These are phyloP conservation scores for Epirrita christyi DNA, from an alignment of 2,888 invertebrate species.

Conservation along the genomic window DNA sequence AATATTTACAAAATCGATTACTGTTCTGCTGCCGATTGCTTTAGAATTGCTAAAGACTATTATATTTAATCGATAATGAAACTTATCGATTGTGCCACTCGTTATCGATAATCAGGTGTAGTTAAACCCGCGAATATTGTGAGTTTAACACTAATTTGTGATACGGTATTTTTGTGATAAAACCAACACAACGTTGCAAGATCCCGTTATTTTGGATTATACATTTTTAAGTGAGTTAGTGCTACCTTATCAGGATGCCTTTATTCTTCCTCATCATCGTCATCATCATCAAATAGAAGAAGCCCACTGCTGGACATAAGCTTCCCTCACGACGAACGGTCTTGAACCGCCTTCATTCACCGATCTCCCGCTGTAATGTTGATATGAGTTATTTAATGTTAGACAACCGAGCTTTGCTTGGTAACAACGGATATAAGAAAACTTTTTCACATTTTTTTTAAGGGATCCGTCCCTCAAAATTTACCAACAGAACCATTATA, in stretches of 20 bases:
- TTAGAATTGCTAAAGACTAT: constrained; percentile 29
- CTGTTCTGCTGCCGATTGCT: constrained; percentile 30
- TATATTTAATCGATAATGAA: constrained; percentile 41
- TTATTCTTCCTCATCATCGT: background rate
- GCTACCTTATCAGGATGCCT: constrained; percentile 2
- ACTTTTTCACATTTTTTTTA: no score
- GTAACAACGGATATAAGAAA: no score
- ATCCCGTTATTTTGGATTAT: constrained; percentile 3
- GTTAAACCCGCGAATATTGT: constrained; percentile 14
- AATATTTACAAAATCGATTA: constrained; percentile 46
- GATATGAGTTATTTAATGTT: no score
- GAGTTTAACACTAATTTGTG: constrained; percentile 21
- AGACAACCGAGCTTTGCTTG: no score
- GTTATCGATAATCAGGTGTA: constrained; percentile 22
- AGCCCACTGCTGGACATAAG: no score
- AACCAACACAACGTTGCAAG: constrained; percentile 35
- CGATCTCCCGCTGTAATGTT: no score
- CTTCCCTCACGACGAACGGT: no score
- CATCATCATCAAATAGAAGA: no score
- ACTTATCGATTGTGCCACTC: constrained; percentile 38
- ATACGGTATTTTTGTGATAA: constrained; percentile 44
- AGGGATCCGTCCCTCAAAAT: no score
- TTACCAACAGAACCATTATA: no score
- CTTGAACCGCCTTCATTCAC: no score
- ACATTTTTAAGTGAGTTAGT: constrained; percentile 8